Base-by-base conservation (phyloP, 2,797 vertebrate genomes). In the Alfaro cultratus region DNA sequence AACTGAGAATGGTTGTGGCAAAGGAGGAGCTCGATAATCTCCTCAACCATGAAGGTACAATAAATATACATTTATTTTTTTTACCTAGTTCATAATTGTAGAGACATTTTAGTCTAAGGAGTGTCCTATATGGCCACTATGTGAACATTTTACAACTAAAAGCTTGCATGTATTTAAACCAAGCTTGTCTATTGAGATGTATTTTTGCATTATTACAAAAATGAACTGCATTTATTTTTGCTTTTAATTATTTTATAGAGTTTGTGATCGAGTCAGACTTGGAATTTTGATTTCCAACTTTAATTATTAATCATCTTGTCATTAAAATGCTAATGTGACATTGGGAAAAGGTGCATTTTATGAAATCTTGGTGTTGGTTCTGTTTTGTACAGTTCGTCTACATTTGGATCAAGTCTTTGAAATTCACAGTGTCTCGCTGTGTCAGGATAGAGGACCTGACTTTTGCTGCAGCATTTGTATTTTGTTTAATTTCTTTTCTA, bases 21-120 rank as follows among this genome's bases (percentile, higher is more conserved):
- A 99, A 97, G 96, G 98, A 99, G 95, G 99, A 99, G 89, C 95
- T 99, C 39, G 96, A 99, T 80, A 98, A 96, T 70, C 97, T 99
- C 89, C 96, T 99, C 78, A 97, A 95, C 92, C 99, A 99, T 91
- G 96, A 97, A 95, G 99, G 98, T 99, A 89, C 10, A 45, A 21
- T 47, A 68, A 6, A 10, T 9, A 13, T 4, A 21, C 0, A 39
- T 18, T 16, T 60, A n/a, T 34, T 26, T 16, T 60, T 29, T 46
- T 26, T 60, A 11, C 13, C 5, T 34, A 12, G 3, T 36, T 5
- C 15, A n/a, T 26, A 26, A 57, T 34, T 70, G 31, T 29, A 71
- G 23, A 26, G 26, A 43, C 2, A 6, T 71, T 18, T 71, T 29
- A 8, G 2, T 71, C 1, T 29, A 15, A 45, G 45, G 29, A 0